Base-by-base conservation (phyloP, 2,888 invertebrate genomes). In the Chrysodeixis includens region DNA sequence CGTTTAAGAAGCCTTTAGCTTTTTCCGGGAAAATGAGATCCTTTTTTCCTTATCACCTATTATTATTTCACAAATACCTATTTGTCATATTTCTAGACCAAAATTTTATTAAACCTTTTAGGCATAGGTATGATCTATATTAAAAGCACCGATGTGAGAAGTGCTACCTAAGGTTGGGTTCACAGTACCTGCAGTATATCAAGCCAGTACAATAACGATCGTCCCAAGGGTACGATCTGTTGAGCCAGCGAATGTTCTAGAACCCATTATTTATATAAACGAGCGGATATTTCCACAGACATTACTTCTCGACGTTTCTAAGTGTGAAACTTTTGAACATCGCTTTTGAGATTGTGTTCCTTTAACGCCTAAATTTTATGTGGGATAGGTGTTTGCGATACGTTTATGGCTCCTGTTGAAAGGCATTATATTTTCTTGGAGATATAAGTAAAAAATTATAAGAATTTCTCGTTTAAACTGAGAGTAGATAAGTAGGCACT, bases 241-340 rank as follows among this genome's bases (percentile, higher is more conserved):
- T 69, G 63, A 71, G 44, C 65, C 61, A 72, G 62, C 75, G 32
- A 74, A 69, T 72, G 66, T 77, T 75, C 78, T 54, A 62, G 56
- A 62, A 61, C 54, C 78, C 75, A 78, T 78, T 64, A 78, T 54
- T 69, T 77, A 77, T 65, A 75, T 75, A 77, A 77, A 78, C 77
- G 77, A 78, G 61, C 75, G 59, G 69, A 75, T 66, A 69, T 79
- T 76, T 65, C 69, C 30, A 58, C 57, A 22, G 56, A 53, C 69
- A 65, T 69, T 76, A 62, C 56, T 69, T 57, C 30, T 26, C 58
- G 30, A 61, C 66, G 61, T 69, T 64, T 12, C 55, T 56, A 44
- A 66, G 52, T 66, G 58, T 46, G 35, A 60, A 64, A 61, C 32
- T 57, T 55, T 53, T 4, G 44, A 56, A 51, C 62, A 68, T 71